A percentile compares a stretch with the other conserved stretches of the same genome.
Evolutionary conservation across 1,140 invertebrate genomes (phyloP).

Genomic region (Pteromalus puparum): DNA sequence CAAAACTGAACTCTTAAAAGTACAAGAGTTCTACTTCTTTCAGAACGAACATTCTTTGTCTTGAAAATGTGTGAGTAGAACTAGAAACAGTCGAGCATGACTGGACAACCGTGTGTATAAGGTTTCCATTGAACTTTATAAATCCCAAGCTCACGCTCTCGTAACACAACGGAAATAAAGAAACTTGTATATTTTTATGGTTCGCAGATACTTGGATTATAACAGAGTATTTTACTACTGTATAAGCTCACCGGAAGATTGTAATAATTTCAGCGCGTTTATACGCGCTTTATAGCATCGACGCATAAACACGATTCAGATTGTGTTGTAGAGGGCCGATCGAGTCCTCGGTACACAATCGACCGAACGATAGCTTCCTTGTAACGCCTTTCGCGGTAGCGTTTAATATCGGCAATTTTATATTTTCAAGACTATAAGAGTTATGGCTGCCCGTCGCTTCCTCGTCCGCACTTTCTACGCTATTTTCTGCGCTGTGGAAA

Average conservation of each 20-base stretch:
- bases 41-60: not conserved
- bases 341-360: not conserved
- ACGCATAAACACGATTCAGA: not conserved
- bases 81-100: not conserved
- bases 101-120: not conserved
- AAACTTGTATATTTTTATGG: not conserved
- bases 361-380: not conserved
- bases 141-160: not conserved
- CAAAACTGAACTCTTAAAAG: not conserved
- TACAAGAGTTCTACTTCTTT: not conserved
- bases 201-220: not conserved
- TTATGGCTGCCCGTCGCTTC: not conserved
- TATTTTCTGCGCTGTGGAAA: not conserved
- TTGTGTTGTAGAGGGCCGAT: not conserved
- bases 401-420: conserved; percentile 12
- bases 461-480: conserved; percentile 8
- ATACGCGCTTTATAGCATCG: not conserved
- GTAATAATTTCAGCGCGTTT: not conserved
- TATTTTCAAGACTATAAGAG: not conserved
- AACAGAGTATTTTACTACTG: no score
- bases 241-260: not conserved
- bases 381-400: not conserved
- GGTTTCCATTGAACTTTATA: not conserved
- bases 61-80: not conserved
- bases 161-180: not conserved